phyloP scores from a whole-genome alignment of 2,113 vertebrate species.

The Scomber colias region DNA sequence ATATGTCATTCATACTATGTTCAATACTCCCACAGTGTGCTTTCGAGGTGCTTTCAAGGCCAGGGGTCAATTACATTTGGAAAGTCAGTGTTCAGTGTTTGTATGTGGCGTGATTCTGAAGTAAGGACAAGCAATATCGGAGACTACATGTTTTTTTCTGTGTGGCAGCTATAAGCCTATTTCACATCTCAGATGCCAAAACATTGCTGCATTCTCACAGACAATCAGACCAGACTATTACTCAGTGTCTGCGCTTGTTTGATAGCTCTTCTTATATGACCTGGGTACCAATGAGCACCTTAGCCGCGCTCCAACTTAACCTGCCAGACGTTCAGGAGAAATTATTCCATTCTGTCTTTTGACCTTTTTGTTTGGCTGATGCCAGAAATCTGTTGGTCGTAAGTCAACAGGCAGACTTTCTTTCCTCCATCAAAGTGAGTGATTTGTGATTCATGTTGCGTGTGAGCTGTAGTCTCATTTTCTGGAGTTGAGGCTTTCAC shows the following conservation, averaged over 20 bases:
- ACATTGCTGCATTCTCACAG: slow-evolving; percentile 44
- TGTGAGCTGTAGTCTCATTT: slow-evolving; percentile 9
- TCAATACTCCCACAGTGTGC: slow-evolving; percentile 6
- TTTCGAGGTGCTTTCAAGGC: slow-evolving; percentile 8
- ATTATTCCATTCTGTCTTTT: slow-evolving; percentile 43
- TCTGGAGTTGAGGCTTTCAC: slow-evolving; percentile 17
- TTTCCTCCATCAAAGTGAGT: slow-evolving; percentile 16
- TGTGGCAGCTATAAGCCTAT: slow-evolving; percentile 23
- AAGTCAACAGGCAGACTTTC: slow-evolving; percentile 37
- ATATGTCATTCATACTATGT: not conserved
- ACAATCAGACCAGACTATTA: slow-evolving; percentile 62
- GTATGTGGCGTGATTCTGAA: slow-evolving; percentile 39
- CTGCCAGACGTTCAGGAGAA: slow-evolving; percentile 42
- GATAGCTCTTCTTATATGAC: slow-evolving; percentile 46
- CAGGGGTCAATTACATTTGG: slow-evolving; percentile 13
- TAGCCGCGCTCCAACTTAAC: slow-evolving; percentile 34
- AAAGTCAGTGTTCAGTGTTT: not conserved
- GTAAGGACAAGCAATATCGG: slow-evolving; percentile 58
- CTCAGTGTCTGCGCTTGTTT: slow-evolving; percentile 48
- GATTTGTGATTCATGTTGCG: slow-evolving; percentile 47
- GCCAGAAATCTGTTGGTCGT: slow-evolving; percentile 60
- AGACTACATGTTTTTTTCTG: slow-evolving; percentile 24
- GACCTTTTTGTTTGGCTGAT: slow-evolving; percentile 61
- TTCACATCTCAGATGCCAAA: slow-evolving; percentile 51
- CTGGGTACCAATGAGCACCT: slow-evolving; percentile 55